Percentiles rank a stretch among this genome's conserved stretches.
phyloP scores from a whole-genome alignment of 2,797 vertebrate species.

The Molothrus aeneus region DNA sequence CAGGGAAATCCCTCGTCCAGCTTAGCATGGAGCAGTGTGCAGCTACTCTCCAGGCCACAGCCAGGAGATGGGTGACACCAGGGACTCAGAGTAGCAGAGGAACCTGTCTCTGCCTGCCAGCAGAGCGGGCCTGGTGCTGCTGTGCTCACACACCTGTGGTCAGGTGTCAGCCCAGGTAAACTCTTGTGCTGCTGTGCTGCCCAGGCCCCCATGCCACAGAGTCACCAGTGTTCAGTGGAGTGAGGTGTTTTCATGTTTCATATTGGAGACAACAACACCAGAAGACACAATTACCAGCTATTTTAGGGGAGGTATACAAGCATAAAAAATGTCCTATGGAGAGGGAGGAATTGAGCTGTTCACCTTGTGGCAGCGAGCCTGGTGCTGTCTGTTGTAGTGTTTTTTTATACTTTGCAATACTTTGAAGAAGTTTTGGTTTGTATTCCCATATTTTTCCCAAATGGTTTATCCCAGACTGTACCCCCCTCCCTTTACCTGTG shows the following conservation, averaged over 20 bases:
- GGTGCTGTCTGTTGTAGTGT: not conserved
- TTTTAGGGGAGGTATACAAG: not conserved
- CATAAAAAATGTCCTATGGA: not conserved
- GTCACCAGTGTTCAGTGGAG: not conserved
- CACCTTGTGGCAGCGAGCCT: not conserved
- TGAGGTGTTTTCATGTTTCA: rapidly evolving
- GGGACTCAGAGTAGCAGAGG: not conserved
- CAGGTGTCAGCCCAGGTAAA: not conserved
- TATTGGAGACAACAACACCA: not conserved
- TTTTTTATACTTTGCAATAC: too few species aligned
- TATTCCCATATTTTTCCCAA: too few species aligned
- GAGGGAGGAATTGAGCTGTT: not conserved
- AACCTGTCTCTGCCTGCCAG: not conserved
- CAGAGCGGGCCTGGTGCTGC: not conserved
- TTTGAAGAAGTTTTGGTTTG: too few species aligned
- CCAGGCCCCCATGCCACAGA: not conserved
- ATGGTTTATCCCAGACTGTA: too few species aligned
- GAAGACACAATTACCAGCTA: not conserved
- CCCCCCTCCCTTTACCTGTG: too few species aligned
- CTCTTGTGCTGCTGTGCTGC: not conserved
- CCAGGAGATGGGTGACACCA: not conserved
- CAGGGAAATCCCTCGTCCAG: not conserved
- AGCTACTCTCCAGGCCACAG: not conserved
- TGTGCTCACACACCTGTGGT: not conserved
- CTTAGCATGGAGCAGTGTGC: not conserved